phyloP scores from a whole-genome alignment of 2,113 vertebrate species.

The Gulo gulo region DNA sequence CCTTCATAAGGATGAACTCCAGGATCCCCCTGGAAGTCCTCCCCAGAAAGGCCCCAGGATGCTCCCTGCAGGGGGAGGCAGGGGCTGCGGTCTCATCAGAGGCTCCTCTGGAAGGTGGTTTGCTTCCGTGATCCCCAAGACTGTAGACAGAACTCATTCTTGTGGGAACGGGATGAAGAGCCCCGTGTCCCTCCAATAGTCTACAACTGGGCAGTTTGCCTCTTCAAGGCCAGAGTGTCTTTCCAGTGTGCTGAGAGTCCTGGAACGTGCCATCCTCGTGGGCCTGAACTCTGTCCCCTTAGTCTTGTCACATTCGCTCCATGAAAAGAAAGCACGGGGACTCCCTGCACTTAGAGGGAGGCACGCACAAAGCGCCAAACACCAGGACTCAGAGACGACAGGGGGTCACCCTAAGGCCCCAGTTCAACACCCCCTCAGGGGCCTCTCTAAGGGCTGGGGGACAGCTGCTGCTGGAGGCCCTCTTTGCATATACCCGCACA shows the following conservation, averaged over 20 bases:
- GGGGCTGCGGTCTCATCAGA: background rate
- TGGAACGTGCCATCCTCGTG: fast-evolving
- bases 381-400: background rate
- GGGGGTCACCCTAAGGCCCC: background rate
- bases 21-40: background rate
- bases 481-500: fast-evolving
- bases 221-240: no score
- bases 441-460: background rate
- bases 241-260: fast-evolving
- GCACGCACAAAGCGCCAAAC: background rate
- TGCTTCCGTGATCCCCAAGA: background rate
- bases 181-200: background rate
- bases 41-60: background rate
- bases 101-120: background rate
- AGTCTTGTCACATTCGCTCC: background rate
- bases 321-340: background rate
- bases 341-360: no score
- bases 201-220: fast-evolving
- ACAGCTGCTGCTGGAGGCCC: no score
- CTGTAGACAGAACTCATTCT: background rate
- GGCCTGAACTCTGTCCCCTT: background rate
- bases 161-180: background rate
- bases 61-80: background rate
- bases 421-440: fast-evolving
- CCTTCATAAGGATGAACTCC: background rate